Evolutionary conservation across 2,797 vertebrate species (phyloP), one percentile per base, ranked within the genome.

Genomic region (Gila robusta): DNA sequence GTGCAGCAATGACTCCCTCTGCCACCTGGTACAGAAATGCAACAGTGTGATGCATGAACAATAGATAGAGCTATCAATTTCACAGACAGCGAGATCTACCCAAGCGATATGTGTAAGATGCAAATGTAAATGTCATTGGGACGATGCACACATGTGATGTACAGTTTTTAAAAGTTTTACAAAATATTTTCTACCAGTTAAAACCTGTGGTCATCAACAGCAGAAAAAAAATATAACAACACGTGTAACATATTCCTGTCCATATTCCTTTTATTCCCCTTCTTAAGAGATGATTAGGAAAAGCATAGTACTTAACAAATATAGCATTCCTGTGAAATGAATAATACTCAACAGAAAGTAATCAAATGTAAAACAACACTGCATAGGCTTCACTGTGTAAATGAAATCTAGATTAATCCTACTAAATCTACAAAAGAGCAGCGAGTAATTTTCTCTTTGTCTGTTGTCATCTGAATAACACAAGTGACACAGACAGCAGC

Each of bases 11-110:
- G 67, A 64, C 72, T 82, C 6, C 86, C 88, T 87, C 66, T 82
- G 74, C 90, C 90, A 91, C 81, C 90, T 91, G 88, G 70, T 84
- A 79, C 72, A 87, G 87, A 87, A 89, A 91, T 67, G 32, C 16
- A 81, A 88, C 81, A 81, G 19, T 37, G 85, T 77, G 72, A 85
- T 12, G 86, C 87, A 69, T 83, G 81, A 67, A 16, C 87, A 88
- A 87, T 83, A 73, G 82, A 77, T 56, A 47, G 32, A 80, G 19
- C 71, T 62, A 82, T 81, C 83, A 12, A 49, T 81, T 79, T 85
- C 69, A 71, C 66, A 74, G 84, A 81, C 78, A 78, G 37, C 8
- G 4, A 59, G 41, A 52, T 10, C 56, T 73, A 64, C 80, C 12
- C 0, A 26, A 71, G 35, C 56, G 5, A 79, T 47, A 35, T 1